phyloP scores from a whole-genome alignment of 2,113 vertebrate genomes.

The Hystrix brachyura region DNA sequence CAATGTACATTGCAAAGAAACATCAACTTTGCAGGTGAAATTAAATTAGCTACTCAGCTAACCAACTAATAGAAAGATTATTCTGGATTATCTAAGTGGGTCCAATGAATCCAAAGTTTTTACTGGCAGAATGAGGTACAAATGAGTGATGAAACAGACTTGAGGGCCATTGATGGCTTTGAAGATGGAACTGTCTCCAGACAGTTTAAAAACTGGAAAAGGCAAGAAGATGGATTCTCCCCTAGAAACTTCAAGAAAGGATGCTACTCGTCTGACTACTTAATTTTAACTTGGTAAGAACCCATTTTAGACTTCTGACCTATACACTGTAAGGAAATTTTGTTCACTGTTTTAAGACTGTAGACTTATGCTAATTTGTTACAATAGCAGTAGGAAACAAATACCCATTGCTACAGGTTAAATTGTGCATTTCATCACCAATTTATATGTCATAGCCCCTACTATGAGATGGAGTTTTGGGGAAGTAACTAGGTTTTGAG shows the following conservation, averaged over 20 bases:
- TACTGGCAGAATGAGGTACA: not conserved
- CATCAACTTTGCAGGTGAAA: not conserved
- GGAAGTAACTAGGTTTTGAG: not conserved
- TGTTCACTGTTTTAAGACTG: not conserved
- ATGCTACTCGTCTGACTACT: not conserved
- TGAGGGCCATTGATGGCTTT: not conserved
- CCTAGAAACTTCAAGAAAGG: not conserved
- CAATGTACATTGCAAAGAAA: not conserved
- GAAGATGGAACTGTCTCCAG: not conserved
- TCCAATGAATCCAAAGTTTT: not conserved
- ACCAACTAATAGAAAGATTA: not conserved
- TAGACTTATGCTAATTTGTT: not conserved
- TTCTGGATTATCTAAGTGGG: not conserved
- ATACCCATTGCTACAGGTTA: not conserved
- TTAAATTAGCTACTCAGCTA: not conserved
- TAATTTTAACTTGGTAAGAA: not conserved
- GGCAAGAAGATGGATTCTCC: not conserved
- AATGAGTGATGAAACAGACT: not conserved
- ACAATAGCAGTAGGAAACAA: not conserved
- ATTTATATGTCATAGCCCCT: not conserved
- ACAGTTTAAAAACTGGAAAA: not conserved
- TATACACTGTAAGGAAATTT: not conserved
- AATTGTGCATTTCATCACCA: not conserved
- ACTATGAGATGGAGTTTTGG: not conserved
- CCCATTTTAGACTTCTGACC: not conserved